Evolutionary conservation across 37 sponge, comb jelly and placozoan species (phyloP).

Genomic region (Oopsacas minuta): DNA sequence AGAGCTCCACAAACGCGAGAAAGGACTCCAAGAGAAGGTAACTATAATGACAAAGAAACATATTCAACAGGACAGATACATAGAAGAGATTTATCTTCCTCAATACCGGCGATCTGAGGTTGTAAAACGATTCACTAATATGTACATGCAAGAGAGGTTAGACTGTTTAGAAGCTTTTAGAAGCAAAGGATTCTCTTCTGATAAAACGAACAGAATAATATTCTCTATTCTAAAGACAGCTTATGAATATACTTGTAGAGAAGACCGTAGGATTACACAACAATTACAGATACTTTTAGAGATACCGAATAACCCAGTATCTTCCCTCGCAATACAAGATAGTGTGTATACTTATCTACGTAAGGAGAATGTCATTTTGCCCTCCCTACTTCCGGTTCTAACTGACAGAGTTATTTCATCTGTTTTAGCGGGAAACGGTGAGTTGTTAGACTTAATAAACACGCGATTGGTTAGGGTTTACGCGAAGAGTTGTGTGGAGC

Average conservation of each 20-base stretch:
- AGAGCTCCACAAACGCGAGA: background rate
- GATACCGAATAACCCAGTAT: background rate
- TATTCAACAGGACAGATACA: background rate
- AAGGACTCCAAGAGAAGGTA: background rate
- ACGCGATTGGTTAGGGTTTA: background rate
- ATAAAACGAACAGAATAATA: background rate
- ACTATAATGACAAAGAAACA: background rate
- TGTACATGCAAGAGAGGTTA: background rate
- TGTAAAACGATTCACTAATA: background rate
- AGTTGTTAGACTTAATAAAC: background rate
- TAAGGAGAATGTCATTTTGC: slow-evolving; percentile 7
- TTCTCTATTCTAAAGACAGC: background rate
- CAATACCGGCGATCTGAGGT: background rate
- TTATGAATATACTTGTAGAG: background rate
- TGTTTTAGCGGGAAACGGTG: background rate
- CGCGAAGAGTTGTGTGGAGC: background rate
- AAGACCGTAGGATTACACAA: background rate
- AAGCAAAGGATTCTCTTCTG: background rate
- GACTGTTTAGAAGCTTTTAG: background rate
- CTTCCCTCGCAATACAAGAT: background rate
- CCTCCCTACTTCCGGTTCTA: background rate
- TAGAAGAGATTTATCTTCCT: background rate
- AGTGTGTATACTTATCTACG: background rate
- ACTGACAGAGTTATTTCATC: background rate
- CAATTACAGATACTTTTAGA: background rate